phyloP scores from a whole-genome alignment of 2,797 vertebrate species.

The Thalassophryne amazonica region DNA sequence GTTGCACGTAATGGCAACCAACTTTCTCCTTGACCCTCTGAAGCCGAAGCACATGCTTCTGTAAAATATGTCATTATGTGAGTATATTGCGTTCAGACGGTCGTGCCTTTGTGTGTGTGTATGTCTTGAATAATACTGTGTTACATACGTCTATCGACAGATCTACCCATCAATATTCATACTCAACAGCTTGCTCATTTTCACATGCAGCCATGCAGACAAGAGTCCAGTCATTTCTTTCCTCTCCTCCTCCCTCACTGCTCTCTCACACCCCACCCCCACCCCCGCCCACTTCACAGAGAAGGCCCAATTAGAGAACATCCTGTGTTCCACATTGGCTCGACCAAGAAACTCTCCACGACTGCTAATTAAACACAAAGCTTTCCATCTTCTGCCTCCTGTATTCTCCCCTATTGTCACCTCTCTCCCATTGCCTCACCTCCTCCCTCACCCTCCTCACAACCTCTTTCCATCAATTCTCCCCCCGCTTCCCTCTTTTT shows the following conservation, averaged over 20 bases:
- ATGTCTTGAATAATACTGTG: not conserved
- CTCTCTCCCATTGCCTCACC: constrained; percentile 36
- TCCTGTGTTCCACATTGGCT: constrained; percentile 68
- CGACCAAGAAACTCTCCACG: constrained; percentile 71
- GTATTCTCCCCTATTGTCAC: constrained; percentile 31
- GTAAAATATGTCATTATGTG: constrained; percentile 17
- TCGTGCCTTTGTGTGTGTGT: not conserved
- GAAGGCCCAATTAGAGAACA: constrained; percentile 78
- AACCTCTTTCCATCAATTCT: constrained; percentile 56
- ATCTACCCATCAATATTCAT: not conserved
- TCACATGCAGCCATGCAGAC: constrained; percentile 32
- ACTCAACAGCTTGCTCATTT: not conserved
- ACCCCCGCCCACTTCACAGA: constrained; percentile 40
- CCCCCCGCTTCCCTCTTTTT: constrained; percentile 30
- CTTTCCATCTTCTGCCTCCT: constrained; percentile 46
- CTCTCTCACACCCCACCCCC: constrained; percentile 9
- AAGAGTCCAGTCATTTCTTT: constrained; percentile 37
- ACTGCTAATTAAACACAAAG: constrained; percentile 75
- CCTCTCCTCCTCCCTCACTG: constrained; percentile 25
- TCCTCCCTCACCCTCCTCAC: constrained; percentile 12
- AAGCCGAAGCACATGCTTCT: constrained; percentile 8
- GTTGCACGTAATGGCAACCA: constrained; percentile 56
- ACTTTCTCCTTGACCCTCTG: constrained; percentile 66
- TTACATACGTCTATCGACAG: not conserved
- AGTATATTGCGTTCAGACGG: not conserved